Evolutionary conservation across 2,113 vertebrate species (phyloP), one percentile per base, ranked within the genome.

Genomic region (Aplodontia rufa): DNA sequence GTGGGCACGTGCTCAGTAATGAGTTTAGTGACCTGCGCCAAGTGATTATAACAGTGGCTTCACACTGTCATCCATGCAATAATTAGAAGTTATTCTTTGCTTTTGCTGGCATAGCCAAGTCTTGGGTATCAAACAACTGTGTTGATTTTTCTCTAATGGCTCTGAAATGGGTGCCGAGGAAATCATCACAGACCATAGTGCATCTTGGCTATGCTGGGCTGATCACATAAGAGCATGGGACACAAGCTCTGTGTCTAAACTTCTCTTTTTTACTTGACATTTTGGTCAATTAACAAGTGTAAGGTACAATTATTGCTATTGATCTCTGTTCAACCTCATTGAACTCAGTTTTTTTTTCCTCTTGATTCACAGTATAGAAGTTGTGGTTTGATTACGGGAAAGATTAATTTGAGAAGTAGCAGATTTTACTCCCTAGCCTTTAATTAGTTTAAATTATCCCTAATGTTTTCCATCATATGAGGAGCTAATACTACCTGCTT

Each of bases 11-110:
- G 95, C 53, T 82, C 76, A 69, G 91, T 95, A 95, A 97, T 91
- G 89, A 97, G 92, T 74, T 93, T 62, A 71, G 95, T 93, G 93
- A 79, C 62, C 22, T 28, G 42, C 82, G 92, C 87, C 95, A 91
- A 86, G 79, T 47, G 62, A 42, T 91, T 91, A 17, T 47, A 90
- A 62, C 16, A 8, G 69, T 51, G 62, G 42, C 82, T 86, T 96
- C 87, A 40, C 82, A 37, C 66, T 42, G 26, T 94, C 78, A 55
- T 92, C 79, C 16, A 32, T 6, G 40, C 62, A 82, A 66, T 91
- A 79, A 94, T 86, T 76, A 94, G 87, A 94, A 60, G 51, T 51
- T 97, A 68, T 82, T n/a, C 68, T 94, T 68, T 82, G 86, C 58
- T 83, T 32, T 74, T 78, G 78, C 55, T 96, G 93, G 37, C 58